Base-by-base conservation (phyloP, 2,888 invertebrate genomes). In the Notodonta ziczac region DNA sequence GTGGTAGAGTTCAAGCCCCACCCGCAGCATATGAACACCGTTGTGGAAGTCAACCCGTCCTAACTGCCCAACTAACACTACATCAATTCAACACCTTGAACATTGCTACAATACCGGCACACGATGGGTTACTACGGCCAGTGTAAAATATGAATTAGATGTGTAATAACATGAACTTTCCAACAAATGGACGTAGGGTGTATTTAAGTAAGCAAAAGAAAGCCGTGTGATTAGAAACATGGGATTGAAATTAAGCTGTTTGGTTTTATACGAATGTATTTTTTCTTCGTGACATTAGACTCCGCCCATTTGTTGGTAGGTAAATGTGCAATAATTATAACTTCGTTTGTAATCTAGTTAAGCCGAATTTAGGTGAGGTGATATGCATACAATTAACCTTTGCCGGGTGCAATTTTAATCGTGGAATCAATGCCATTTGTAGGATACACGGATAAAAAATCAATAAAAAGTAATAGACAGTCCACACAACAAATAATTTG, bases 1-100 rank as follows among this genome's bases (percentile, higher is more conserved):
- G 96, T 97, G 56, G 94, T 96, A 56, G 96, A 96, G 74, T 98
- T 97, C 89, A 96, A 95, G 74, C 97, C 97, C 3, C 96, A 95
- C 56, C 94, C 92, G 1, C 94, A 93, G 64, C 92, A 93, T 82
- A 91, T 93, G 93, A 91, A 84, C 73, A 92, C 93, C 9, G 92
- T 94, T 13, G 91, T 93, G 5, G 94, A 93, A 82, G 92, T 90
- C 52, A 88, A 88, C 71, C 84, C 87, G 0, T 85, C 88, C 65
- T 91, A 89, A 85, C 40, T 53, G 55, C 48, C 40, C 4, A 24
- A 51, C 56, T 56, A 16, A 50, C 42, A 55, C 53, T 56, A 56
- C 40, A 55, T 42, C 24, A 39, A 55, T 40, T 51, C 9, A 56
- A 62, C 57, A 46, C 61, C 53, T 63, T 62, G 57, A 69, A 65